Evolutionary conservation across 2,888 invertebrate genomes (phyloP).

Genomic region (Miltochrista miniata): DNA sequence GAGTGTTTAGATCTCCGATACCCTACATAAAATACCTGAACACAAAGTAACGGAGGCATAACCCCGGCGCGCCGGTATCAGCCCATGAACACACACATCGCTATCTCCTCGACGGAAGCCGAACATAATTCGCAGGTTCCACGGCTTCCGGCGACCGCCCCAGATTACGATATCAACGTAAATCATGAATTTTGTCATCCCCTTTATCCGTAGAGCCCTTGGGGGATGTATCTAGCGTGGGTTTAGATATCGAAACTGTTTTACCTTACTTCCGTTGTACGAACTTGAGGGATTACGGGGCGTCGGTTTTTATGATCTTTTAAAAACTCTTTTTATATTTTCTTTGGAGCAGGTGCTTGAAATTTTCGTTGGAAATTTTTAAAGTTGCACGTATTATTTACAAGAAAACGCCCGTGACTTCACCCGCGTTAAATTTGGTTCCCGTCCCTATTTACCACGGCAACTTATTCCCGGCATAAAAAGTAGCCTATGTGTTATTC

Average conservation of each 20-base stretch:
- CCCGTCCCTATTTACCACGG: too few species aligned
- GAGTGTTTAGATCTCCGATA: constrained; percentile 13
- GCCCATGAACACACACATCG: constrained; percentile 25
- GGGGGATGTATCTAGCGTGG: constrained; percentile 15
- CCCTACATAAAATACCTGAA: constrained; percentile 20
- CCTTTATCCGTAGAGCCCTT: constrained; percentile 20
- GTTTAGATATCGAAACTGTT: constrained; percentile 18
- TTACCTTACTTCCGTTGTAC: constrained; percentile 14
- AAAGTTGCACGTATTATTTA: too few species aligned
- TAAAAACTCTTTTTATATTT: constrained; percentile 1
- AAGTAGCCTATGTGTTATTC: too few species aligned
- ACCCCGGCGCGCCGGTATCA: constrained; percentile 29
- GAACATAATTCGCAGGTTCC: constrained; percentile 42
- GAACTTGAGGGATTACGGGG: constrained; percentile 18
- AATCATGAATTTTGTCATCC: constrained; percentile 42
- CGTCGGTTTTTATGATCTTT: constrained; percentile 11
- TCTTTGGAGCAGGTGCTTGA: constrained; percentile 2
- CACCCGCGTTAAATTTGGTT: too few species aligned
- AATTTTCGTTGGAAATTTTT: not conserved
- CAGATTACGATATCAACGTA: constrained; percentile 40
- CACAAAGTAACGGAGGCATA: constrained; percentile 13
- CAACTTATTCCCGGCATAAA: too few species aligned
- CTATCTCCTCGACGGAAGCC: constrained; percentile 26
- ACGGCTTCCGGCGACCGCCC: constrained; percentile 28
- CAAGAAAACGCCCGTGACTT: too few species aligned